Evolutionary conservation across 2,113 vertebrate species (phyloP), one percentile per base, ranked within the genome.

Genomic region (Lota lota): DNA sequence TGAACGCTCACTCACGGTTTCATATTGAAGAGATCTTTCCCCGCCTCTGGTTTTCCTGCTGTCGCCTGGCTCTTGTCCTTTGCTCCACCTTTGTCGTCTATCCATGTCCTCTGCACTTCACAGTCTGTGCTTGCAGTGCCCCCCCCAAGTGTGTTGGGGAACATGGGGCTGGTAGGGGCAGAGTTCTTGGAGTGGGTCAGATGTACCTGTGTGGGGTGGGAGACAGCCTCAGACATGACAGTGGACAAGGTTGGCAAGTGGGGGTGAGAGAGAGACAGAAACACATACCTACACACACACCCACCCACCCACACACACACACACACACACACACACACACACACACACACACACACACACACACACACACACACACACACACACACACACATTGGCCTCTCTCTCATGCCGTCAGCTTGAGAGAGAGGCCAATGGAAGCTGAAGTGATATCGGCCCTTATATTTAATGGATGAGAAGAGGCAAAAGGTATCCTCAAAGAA

Each of bases 21-120:
- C 95, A 99, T 99, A 91, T 87, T 97, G 94, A 98, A 97, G 81
- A 93, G 90, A 82, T 99, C 96, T 88, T 94, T 98, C 85, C 93
- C 92, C 33, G 79, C 90, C 73, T 96, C 95, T 0, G 93, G 90
- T 72, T 92, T 93, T 86, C 90, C 87, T 0, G 92, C 90, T 53
- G 92, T 91, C 61, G 90, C 93, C 76, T 92, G 88, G 79, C 87
- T 93, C 84, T 91, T 95, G 71, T 91, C 92, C 85, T 95, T 97
- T 22, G 82, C 80, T 0, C 69, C 64, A 0, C 60, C 67, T 58
- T 78, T 87, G 57, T 96, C 95, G 57, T 96, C 95, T 0, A 93
- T 94, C 95, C 95, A 97, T 80, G 93, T 95, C 84, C 95, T 94
- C 70, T 96, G 95, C 73, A 92, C 88, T 77, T 94, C 94, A 72